Evolutionary conservation across 2,797 vertebrate genomes (phyloP), one percentile per base, ranked within the genome.

Genomic region (Dromococcyx pavoninus): DNA sequence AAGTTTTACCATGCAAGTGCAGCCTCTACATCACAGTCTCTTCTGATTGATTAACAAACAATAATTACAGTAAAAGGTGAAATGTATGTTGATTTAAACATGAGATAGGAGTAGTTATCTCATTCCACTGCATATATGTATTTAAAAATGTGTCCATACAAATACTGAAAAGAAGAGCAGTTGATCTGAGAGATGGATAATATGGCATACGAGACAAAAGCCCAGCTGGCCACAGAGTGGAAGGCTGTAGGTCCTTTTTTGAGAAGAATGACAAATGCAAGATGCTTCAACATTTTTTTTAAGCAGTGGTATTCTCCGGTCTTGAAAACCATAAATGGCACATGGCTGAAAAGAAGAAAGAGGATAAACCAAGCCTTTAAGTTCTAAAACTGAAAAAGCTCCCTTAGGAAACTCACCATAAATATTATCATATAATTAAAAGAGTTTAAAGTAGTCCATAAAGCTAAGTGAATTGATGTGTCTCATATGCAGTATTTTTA

Each of bases 401-500:
- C 77, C 83, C 91, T 96, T 78, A 57, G 69, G 74, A 94, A 96
- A 93, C 75, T 94, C 64, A 57, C 81, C 78, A 95, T 95, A 96
- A 92, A 96, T 97, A 97, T 97, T 91, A 97, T 80, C 43, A 82
- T 91, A 95, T 94, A 97, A 95, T 97, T 97, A 95, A 96, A 95
- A 96, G 71, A 41, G 61, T 94, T 97, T 97, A 97, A 97, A 92
- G 75, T 89, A 79, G 75, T 95, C 94, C 95, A 96, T 96, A 97
- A 96, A 97, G 78, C 82, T 88, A 92, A 94, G 96, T 88, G 82
- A 90, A 97, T 92, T 97, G 91, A 96, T 97, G 91, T 94, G 73
- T 97, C 89, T 93, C 88, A 94, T 91, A 94, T 96, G 94, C 88
- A 95, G 71, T 97, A 97, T 97, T 97, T 98, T 97, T 97, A 96